phyloP scores from a whole-genome alignment of 2,888 invertebrate species.

The Ethmia dodecea region DNA sequence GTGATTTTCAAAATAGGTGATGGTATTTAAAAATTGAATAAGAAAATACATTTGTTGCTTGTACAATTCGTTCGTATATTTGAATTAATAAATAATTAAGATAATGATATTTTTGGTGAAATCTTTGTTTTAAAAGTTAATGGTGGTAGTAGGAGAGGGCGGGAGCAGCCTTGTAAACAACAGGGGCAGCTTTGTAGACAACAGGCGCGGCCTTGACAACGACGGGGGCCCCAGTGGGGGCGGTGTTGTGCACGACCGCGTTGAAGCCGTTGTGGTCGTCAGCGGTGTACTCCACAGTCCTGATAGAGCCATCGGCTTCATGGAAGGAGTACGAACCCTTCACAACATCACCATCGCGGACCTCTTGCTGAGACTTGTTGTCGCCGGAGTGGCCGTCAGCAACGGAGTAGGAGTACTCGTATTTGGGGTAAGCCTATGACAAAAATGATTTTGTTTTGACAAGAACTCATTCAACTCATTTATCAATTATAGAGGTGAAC shows the following conservation, averaged over 20 bases:
- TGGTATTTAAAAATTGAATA: no score
- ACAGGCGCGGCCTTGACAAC: constrained; percentile 31
- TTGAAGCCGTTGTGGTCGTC: constrained; percentile 65
- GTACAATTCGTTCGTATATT: constrained; percentile 9
- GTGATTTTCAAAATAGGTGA: no score
- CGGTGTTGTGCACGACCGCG: constrained; percentile 44
- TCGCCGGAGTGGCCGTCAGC: constrained; percentile 69
- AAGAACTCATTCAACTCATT: background rate
- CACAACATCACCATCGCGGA: constrained; percentile 65
- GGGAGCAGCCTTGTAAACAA: constrained; percentile 19
- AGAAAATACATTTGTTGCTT: no score
- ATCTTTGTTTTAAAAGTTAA: constrained; percentile 8
- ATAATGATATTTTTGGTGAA: constrained; percentile 2
- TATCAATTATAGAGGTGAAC: background rate
- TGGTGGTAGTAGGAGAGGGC: constrained; percentile 21
- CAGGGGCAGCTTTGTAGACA: constrained; percentile 23
- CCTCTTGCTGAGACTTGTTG: constrained; percentile 68
- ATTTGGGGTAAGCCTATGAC: constrained; percentile 38
- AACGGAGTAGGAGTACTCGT: constrained; percentile 65
- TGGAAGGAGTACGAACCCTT: constrained; percentile 67
- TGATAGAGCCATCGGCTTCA: constrained; percentile 69
- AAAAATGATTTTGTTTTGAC: constrained; percentile 23
- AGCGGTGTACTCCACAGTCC: constrained; percentile 67
- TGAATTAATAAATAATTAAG: constrained; percentile 9
- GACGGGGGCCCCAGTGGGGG: constrained; percentile 35